A percentile compares a stretch with the other conserved stretches of the same genome.
Evolutionary conservation across 2,888 invertebrate species (phyloP).

Genomic region (Sisyra terminalis): DNA sequence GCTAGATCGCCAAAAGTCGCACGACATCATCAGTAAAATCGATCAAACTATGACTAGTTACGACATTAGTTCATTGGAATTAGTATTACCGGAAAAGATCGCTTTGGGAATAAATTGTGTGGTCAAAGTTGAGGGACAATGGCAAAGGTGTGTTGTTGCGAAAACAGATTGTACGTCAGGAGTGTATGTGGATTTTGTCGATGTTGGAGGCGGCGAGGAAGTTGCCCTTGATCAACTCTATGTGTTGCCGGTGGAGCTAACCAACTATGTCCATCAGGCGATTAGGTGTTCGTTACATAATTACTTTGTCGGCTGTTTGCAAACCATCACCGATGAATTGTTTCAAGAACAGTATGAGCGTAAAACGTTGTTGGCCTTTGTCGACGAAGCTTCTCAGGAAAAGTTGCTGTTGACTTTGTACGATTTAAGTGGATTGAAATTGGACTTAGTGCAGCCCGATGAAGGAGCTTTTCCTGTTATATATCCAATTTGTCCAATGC

Average conservation of each 20-base stretch:
- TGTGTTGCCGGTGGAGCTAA: conserved; percentile 34
- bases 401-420: conserved; percentile 48
- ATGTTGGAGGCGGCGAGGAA: conserved; percentile 27
- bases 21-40: conserved; percentile 15
- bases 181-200: conserved; percentile 26
- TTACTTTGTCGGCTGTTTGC: conserved; percentile 25
- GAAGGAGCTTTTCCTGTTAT: conserved; percentile 36
- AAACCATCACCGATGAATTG: conserved; percentile 28
- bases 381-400: conserved; percentile 27
- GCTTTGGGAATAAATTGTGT: conserved; percentile 29
- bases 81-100: conserved; percentile 23
- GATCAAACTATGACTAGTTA: conserved; percentile 18
- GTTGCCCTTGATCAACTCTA: conserved; percentile 30
- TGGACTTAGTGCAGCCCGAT: conserved; percentile 33
- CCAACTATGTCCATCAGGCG: conserved; percentile 32
- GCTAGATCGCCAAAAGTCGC: conserved; percentile 23
- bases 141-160: conserved; percentile 28
- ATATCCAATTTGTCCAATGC: conserved; percentile 38
- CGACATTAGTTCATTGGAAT: conserved; percentile 18
- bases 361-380: conserved; percentile 27
- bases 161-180: conserved; percentile 22
- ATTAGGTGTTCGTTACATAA: conserved; percentile 34
- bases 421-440: conserved; percentile 31
- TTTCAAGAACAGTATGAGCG: conserved; percentile 32
- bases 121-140: conserved; percentile 23